Evolutionary conservation across 2,113 vertebrate species (phyloP), one percentile per base, ranked within the genome.

Genomic region (Donacobius atricapilla): DNA sequence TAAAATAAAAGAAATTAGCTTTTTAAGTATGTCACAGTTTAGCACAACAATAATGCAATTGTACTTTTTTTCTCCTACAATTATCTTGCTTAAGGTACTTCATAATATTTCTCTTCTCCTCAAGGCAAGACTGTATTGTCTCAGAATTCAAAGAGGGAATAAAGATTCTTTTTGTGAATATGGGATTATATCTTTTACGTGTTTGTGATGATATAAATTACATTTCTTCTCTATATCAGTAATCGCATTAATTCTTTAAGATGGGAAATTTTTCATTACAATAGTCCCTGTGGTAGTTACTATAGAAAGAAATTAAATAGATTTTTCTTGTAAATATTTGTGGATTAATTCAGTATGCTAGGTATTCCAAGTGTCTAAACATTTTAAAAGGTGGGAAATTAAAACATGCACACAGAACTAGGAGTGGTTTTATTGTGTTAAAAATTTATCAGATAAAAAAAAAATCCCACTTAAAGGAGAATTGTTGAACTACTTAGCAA

Each of bases 11-110:
- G 96, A 97, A 97, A 96, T 96, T 91, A 97, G 94, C 94, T 96
- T 96, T 97, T 97, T 92, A 97, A 97, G 96, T 96, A 96, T 96
- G 93, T 96, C 96, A 97, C 96, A 96, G 96, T 97, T 96, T 96
- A 97, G 96, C 94, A 95, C 96, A 97, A 97, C 96, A 97, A 95
- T 97, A 96, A 97, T 93, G 93, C 96, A 93, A 90, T 93, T 93
- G 92, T 93, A 92, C 6, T 73, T 96, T 96, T 97, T 96, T 97
- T 96, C 90, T 90, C 90, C 79, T 90, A 87, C 90, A 96, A 97
- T 97, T 97, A 97, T 97, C 93, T 96, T 96, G 93, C 96, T 97
- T 96, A 97, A 97, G 96, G 96, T 97, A 96, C 96, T 96, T 97
- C 94, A 96, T 96, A 96, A 95, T 96, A 96, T 96, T 97, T 96